Percentiles rank a stretch among this genome's conserved stretches.
Evolutionary conservation across 2,797 vertebrate species (phyloP).

Genomic region (Gymnodraco acuticeps): DNA sequence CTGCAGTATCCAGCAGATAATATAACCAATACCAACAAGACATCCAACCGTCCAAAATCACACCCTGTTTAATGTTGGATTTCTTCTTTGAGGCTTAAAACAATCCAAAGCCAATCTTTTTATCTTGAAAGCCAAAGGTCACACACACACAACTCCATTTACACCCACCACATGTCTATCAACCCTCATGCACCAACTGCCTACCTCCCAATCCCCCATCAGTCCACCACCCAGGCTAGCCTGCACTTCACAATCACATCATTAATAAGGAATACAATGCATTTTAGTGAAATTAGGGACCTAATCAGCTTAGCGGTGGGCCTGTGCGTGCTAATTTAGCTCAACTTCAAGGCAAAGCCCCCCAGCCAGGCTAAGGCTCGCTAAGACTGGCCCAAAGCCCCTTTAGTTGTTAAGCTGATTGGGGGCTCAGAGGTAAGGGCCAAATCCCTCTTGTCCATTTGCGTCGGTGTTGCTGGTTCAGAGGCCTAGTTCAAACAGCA

Average conservation of each 20-base stretch:
- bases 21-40: conserved; percentile 45
- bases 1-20: conserved; percentile 28
- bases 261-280: conserved; percentile 87
- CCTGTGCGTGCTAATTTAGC: conserved; percentile 87
- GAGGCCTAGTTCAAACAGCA: conserved; percentile 83
- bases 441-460: conserved; percentile 85
- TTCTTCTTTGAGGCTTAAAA: conserved; percentile 50
- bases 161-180: conserved; percentile 65
- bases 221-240: conserved; percentile 73
- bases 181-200: conserved; percentile 39
- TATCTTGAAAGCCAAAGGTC: conserved; percentile 63
- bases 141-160: conserved; percentile 52
- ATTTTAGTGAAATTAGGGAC: conserved; percentile 82
- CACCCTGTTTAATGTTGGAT: conserved; percentile 44
- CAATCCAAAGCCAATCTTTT: conserved; percentile 46
- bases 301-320: conserved; percentile 84
- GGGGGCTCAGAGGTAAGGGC: conserved; percentile 76
- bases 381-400: conserved; percentile 79
- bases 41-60: conserved; percentile 46
- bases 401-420: conserved; percentile 82
- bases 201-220: conserved; percentile 49
- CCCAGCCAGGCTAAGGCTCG: conserved; percentile 69
- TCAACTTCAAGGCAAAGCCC: conserved; percentile 86
- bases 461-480: conserved; percentile 81
- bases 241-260: conserved; percentile 81